These are phyloP conservation scores for Eupeodes latifasciatus DNA, from an alignment of 2,888 invertebrate species.

Conservation along the genomic window DNA sequence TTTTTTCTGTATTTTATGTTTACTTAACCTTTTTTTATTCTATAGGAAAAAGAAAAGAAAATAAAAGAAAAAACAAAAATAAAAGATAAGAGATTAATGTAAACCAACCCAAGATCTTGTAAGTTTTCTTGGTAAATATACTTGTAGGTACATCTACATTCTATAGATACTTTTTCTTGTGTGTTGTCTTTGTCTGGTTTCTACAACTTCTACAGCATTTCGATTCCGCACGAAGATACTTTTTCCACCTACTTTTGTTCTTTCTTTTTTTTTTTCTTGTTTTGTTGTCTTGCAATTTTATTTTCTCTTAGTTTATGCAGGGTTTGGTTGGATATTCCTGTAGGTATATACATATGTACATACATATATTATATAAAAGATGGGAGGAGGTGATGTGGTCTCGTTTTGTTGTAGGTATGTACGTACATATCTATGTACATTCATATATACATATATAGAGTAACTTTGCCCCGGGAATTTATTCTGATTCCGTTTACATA, in stretches of 20 bases:
- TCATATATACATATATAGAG: slow-evolving; percentile 29
- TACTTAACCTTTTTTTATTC: slow-evolving; percentile 25
- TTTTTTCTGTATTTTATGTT: slow-evolving; percentile 29
- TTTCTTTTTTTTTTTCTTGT: slow-evolving; percentile 11
- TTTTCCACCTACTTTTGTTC: slow-evolving; percentile 69
- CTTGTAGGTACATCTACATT: no score
- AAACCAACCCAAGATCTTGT: slow-evolving; percentile 63
- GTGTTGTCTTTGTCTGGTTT: slow-evolving; percentile 65
- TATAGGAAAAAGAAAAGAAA: not conserved
- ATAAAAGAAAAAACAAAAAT: not conserved
- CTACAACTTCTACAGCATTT: slow-evolving; percentile 55
- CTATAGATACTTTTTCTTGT: not conserved
- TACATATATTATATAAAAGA: slow-evolving; percentile 1
- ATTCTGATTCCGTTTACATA: slow-evolving; percentile 67
- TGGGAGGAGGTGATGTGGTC: slow-evolving; percentile 29
- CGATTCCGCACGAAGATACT: slow-evolving; percentile 57
- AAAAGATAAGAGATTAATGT: slow-evolving; percentile 58
- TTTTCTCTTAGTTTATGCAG: slow-evolving; percentile 30
- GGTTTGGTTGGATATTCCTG: slow-evolving; percentile 28
- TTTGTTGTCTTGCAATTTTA: slow-evolving; percentile 2
- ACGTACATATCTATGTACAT: not conserved
- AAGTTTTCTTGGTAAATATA: slow-evolving; percentile 52
- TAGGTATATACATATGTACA: slow-evolving; percentile 6
- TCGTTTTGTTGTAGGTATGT: not conserved
- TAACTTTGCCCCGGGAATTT: slow-evolving; percentile 66